A percentile compares a stretch with the other conserved stretches of the same genome.
phyloP scores from a whole-genome alignment of 2,888 invertebrate genomes.

The Adelphocoris suturalis region DNA sequence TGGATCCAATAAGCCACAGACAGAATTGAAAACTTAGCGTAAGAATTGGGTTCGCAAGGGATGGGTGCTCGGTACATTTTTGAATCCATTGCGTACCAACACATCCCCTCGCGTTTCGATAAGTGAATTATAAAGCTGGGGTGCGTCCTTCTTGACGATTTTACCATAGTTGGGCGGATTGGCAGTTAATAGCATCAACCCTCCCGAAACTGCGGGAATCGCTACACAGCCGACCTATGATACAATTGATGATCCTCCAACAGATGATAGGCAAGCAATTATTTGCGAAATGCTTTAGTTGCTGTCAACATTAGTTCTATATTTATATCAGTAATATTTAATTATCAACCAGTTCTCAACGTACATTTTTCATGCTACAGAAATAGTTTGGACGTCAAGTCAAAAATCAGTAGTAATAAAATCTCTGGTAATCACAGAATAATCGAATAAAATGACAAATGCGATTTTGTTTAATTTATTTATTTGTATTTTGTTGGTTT shows the following conservation, averaged over 20 bases:
- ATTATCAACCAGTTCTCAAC: too few relatives aligned
- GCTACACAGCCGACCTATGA: background rate
- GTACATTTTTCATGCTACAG: too few relatives aligned
- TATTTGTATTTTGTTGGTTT: too few relatives aligned
- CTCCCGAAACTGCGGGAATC: background rate
- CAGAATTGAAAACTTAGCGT: too few relatives aligned
- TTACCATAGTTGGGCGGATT: conserved; percentile 3
- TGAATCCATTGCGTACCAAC: background rate
- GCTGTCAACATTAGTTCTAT: too few relatives aligned
- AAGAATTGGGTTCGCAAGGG: background rate
- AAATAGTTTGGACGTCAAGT: too few relatives aligned
- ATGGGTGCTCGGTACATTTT: background rate
- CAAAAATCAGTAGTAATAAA: too few relatives aligned
- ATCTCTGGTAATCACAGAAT: too few relatives aligned
- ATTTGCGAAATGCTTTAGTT: background rate
- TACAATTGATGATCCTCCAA: background rate
- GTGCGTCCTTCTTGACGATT: background rate
- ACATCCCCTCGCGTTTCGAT: background rate
- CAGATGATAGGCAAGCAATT: background rate
- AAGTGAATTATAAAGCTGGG: background rate
- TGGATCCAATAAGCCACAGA: too few relatives aligned
- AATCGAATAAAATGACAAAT: too few relatives aligned
- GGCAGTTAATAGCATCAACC: background rate
- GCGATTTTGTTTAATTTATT: too few relatives aligned
- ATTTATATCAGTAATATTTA: too few relatives aligned